These are phyloP conservation scores for Actenoides hombroni DNA, from an alignment of 2,113 vertebrate species.

Conservation along the genomic window DNA sequence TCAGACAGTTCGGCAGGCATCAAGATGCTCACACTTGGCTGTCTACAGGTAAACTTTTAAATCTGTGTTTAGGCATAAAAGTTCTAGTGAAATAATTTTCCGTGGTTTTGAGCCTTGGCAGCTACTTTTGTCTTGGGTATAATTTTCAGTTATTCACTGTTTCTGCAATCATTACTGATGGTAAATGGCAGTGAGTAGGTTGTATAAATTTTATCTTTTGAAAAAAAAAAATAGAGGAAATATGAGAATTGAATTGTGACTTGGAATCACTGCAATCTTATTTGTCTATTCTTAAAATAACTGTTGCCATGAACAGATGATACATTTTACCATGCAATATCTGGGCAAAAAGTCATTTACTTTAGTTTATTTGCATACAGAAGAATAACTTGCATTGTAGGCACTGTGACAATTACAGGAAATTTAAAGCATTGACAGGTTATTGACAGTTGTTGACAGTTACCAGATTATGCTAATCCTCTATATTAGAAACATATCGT, in stretches of 20 bases:
- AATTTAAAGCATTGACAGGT: neutral
- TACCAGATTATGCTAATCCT: neutral
- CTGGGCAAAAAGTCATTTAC: constrained; percentile 1
- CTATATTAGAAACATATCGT: neutral
- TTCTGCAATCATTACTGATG: constrained; percentile 44
- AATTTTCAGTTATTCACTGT: constrained; percentile 31
- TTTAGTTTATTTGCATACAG: neutral
- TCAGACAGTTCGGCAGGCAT: neutral
- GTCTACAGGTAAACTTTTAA: neutral
- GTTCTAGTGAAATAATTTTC: neutral
- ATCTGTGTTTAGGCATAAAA: neutral
- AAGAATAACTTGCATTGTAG: neutral
- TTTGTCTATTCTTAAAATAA: constrained; percentile 41
- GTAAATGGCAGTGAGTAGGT: constrained; percentile 45
- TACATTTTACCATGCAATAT: neutral
- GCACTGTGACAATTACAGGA: neutral
- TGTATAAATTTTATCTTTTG: constrained; percentile 5
- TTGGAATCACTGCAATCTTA: constrained; percentile 1
- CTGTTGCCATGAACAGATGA: neutral
- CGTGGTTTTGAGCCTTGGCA: neutral
- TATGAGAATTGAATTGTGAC: constrained; percentile 23
- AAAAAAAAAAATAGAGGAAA: neutral
- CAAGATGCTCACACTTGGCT: neutral
- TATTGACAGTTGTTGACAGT: neutral
- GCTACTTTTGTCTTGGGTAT: neutral